These are phyloP conservation scores for Manacus vitellinus DNA, from an alignment of 2,113 vertebrate species.

Conservation along the genomic window DNA sequence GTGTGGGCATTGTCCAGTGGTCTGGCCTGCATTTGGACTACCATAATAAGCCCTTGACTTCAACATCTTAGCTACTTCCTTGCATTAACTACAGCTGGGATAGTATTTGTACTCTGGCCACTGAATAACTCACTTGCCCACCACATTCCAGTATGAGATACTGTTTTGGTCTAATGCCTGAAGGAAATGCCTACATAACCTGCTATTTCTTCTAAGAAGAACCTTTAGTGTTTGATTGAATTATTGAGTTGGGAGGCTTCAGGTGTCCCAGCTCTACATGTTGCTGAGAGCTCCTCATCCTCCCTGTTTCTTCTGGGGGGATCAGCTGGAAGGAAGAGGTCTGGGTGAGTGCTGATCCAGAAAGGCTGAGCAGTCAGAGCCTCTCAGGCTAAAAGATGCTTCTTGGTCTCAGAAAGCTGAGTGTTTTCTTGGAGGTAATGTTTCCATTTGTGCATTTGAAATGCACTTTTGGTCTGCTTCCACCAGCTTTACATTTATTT, in stretches of 20 bases:
- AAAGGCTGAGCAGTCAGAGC: background rate
- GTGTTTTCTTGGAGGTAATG: background rate
- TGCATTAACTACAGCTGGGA: background rate
- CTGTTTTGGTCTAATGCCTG: background rate
- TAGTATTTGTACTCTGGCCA: background rate
- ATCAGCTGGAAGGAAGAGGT: background rate
- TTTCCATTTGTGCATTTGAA: background rate
- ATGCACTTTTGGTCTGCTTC: background rate
- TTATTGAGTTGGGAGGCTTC: background rate
- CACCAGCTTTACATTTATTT: constrained; percentile 5
- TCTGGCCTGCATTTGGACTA: background rate
- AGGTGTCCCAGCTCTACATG: background rate
- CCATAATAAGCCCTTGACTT: background rate
- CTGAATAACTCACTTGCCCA: background rate
- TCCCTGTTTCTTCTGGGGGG: background rate
- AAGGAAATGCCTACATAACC: background rate
- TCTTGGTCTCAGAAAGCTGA: background rate
- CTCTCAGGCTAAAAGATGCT: background rate
- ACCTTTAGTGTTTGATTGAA: background rate
- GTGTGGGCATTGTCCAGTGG: background rate
- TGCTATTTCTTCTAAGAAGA: background rate
- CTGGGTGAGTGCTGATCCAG: background rate
- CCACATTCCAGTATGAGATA: background rate
- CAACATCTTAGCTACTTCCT: background rate
- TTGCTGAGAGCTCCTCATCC: background rate